A percentile compares a stretch with the other conserved stretches of the same genome.
Conservation (phyloP, 2,113 vertebrate species). For the Tor tambroides region DNA sequence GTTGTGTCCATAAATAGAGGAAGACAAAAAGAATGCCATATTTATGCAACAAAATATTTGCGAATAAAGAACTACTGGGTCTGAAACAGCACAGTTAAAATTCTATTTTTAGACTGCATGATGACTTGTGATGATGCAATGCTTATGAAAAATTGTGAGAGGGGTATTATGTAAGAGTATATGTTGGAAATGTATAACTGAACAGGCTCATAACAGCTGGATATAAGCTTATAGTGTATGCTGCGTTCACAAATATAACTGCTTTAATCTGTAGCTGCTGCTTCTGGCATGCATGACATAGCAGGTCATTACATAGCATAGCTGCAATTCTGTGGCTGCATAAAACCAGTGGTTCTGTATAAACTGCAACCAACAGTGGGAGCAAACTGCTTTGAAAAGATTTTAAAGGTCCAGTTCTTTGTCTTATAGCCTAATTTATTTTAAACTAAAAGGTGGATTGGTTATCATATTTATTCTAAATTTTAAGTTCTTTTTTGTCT, state of each 20-base stretch:
- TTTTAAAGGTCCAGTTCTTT: not conserved
- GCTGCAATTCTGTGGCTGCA: not conserved
- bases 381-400: not conserved
- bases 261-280: constrained; percentile 22
- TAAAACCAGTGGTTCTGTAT: not conserved
- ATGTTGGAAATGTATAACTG: constrained; percentile 47
- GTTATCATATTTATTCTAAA: not conserved
- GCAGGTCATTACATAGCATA: not conserved
- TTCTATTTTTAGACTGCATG: constrained; percentile 56
- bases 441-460: too few species aligned
- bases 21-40: constrained; percentile 54
- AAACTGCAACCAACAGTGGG: not conserved
- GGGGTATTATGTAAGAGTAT: constrained; percentile 63
- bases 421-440: too few species aligned
- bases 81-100: constrained; percentile 27
- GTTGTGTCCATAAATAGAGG: constrained; percentile 69
- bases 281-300: not conserved
- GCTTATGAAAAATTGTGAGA: constrained; percentile 41
- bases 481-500: not conserved
- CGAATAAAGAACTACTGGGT: constrained; percentile 55
- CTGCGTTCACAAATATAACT: not conserved
- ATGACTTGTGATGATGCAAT: constrained; percentile 41
- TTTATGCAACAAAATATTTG: constrained; percentile 59
- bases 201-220: constrained; percentile 53
- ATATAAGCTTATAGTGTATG: not conserved